phyloP scores from a whole-genome alignment of 2,797 vertebrate genomes.

The Pseudochirops cupreus region DNA sequence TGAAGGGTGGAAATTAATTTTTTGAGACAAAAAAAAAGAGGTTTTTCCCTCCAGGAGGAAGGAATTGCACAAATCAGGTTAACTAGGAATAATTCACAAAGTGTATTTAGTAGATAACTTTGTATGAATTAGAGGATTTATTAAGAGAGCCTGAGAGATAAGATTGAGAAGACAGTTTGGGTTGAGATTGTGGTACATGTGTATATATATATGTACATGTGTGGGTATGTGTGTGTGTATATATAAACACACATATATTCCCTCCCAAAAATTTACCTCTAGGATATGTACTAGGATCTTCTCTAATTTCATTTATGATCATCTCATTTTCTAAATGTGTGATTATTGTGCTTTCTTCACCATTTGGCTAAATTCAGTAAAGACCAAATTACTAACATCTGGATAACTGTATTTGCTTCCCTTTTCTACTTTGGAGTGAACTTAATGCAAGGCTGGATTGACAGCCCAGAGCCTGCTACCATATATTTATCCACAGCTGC shows the following conservation, averaged over 20 bases:
- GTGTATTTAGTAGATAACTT: neutral
- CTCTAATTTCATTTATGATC: neutral
- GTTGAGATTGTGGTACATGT: neutral
- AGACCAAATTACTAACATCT: slow-evolving; percentile 4
- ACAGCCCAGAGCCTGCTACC: slow-evolving; percentile 4
- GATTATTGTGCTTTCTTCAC: neutral
- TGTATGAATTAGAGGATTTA: neutral
- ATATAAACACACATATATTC: neutral
- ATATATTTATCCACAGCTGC: slow-evolving; percentile 18
- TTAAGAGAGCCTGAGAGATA: neutral
- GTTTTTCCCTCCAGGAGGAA: neutral
- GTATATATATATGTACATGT: too few species aligned
- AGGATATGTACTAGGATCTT: neutral
- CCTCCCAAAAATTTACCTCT: neutral
- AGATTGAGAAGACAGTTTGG: neutral
- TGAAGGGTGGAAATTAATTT: neutral
- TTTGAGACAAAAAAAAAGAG: neutral
- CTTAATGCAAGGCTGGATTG: slow-evolving; percentile 26
- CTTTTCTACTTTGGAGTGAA: neutral
- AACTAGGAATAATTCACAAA: neutral
- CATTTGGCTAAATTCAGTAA: slow-evolving; percentile 15
- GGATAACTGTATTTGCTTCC: neutral
- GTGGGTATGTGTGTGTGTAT: too few species aligned
- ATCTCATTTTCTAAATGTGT: slow-evolving; percentile 24
- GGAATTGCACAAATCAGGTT: neutral